Base-by-base conservation (phyloP, 2,888 invertebrate species). In the Aleiodes testaceus region DNA sequence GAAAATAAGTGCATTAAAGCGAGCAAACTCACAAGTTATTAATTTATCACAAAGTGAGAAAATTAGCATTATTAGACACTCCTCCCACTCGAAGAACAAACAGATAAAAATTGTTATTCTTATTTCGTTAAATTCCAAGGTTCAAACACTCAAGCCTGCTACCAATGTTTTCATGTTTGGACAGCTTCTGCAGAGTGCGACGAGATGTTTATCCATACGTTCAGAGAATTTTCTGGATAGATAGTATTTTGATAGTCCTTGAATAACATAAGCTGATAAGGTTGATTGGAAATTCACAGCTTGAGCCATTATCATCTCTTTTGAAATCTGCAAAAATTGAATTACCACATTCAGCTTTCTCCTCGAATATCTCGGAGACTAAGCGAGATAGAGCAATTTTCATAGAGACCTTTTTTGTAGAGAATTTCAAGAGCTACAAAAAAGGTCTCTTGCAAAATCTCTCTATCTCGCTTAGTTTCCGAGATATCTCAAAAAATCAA, bases 131-230 rank as follows among this genome's bases (percentile, higher is more conserved):
- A n/a, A 59, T 52, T 63, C 18, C 63, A 69, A 53, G 18, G 18
- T 70, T 79, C 74, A 81, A 81, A 77, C 50, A 72, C 75, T 81
- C 80, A 80, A 77, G 18, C 49, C 44, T 72, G 77, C 79, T 89
- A 94, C 93, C 87, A 95, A 84, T 5, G 93, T 93, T 69, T 91
- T 90, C 53, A 95, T 85, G 80, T 90, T 90, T 20, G 90, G 90
- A 84, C 94, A 94, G 78, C 91, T 90, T 64, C 92, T 88, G 74
- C 91, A 91, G 74, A 95, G 87, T 73, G 92, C 88, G 59, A 95
- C 85, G 68, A 95, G 84, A 59, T 91, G 86, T 18, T 92, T 90
- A 82, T 96, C 96, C 49, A 92, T 89, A 79, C 95, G 89, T 72
- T 92, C 92, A 67, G 91, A 87, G 87, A 95, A 95, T 1, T 91